Evolutionary conservation across 1,140 invertebrate species (phyloP), one percentile per base, ranked within the genome.

Genomic region (Drosophila grimshawi): DNA sequence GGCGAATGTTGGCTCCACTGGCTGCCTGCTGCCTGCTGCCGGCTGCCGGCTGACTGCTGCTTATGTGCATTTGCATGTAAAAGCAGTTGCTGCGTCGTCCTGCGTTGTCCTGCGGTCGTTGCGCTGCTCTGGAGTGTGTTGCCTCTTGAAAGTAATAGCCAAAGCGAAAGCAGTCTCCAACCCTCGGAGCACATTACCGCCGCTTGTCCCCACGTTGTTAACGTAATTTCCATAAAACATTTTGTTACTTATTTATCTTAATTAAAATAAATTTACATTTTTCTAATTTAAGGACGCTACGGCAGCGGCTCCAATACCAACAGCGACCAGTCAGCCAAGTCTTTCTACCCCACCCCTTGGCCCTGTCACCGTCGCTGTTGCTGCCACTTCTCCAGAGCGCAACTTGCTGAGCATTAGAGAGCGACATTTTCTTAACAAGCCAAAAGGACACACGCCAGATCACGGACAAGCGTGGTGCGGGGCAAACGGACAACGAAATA

Each of bases 191-290:
- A 43, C 73, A 57, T 62, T 65, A 68, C 53, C 49, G 57, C 53
- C 72, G 66, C 79, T 66, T 75, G 77, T 85, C 85, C 53, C 74
- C 78, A 78, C 86, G 70, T 72, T 72, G 82, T 83, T 92, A 92
- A 90, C 81, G 79, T 83, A 92, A 92, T 92, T 92, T 92, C 85
- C 90, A 90, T 92, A 90, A 92, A 92, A 91, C 90, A 92, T 90
- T 91, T 92, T 90, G 90, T 92, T 92, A 90, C 90, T 92, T 92
- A 92, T 92, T 92, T 90, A 90, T 92, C 86, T 92, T 92, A 92
- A 92, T 92, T 92, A 92, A 92, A 92, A 92, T 92, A 92, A 92
- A 92, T 92, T 92, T 92, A 92, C 90, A 92, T 92, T 92, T 92
- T 91, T 92, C 86, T 92, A 92, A 92, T 92, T 92, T 92, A 82